Evolutionary conservation across 2,797 vertebrate genomes (phyloP).

Genomic region (Micromesistius poutassou): DNA sequence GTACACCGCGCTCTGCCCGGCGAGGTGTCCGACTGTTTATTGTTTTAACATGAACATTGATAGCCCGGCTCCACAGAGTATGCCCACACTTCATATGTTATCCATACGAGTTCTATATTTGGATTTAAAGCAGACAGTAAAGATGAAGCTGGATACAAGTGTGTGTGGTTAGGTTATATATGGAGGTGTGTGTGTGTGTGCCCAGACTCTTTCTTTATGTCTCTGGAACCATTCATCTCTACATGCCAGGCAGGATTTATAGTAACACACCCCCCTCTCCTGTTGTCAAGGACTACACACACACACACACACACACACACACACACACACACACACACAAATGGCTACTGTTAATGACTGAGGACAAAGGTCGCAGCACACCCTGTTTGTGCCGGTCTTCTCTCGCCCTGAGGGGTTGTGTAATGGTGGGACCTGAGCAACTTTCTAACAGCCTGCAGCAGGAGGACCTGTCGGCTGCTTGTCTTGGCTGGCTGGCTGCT

Average conservation of each 20-base stretch:
- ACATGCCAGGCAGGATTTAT: no score
- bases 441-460: background rate
- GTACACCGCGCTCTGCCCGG: no score
- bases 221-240: no score
- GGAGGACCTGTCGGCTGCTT: background rate
- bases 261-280: no score
- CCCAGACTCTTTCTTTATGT: no score
- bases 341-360: conserved; percentile 46
- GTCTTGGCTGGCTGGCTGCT: background rate
- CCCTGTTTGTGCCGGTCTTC: conserved; percentile 46
- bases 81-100: background rate
- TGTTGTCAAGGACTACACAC: no score
- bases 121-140: background rate
- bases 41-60: background rate
- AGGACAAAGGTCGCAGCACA: conserved; percentile 66
- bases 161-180: background rate
- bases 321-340: conserved; percentile 26
- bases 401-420: conserved; percentile 24
- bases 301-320: conserved; percentile 21
- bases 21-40: no score
- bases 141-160: background rate
- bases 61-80: background rate
- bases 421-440: conserved; percentile 14
- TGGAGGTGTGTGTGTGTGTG: background rate
- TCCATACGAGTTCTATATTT: conserved; percentile 4